Conservation (phyloP, 2,797 vertebrate species). For the Pelochelys cantorii region DNA sequence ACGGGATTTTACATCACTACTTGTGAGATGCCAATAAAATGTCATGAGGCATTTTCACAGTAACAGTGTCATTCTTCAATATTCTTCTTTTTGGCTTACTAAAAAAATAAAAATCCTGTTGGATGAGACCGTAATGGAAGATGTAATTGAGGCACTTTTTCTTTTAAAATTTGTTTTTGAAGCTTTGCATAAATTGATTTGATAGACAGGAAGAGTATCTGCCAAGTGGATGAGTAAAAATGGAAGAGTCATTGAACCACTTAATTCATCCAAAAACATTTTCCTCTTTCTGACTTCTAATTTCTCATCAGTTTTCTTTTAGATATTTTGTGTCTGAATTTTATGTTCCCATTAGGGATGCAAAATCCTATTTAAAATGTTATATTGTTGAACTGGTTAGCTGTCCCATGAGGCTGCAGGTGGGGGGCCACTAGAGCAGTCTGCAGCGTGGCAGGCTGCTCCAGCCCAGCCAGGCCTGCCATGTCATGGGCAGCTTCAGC, state of each 20-base stretch:
- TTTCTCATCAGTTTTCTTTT: no score
- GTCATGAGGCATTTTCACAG: neutral
- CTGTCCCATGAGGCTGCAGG: no score
- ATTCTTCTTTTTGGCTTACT: neutral
- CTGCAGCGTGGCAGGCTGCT: no score
- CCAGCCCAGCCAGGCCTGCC: no score
- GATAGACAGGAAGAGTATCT: neutral
- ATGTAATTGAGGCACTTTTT: neutral
- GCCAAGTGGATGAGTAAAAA: neutral
- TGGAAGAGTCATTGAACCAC: neutral
- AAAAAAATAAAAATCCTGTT: conserved; percentile 8
- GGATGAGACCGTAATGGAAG: neutral
- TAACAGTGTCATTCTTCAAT: neutral
- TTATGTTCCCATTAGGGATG: neutral
- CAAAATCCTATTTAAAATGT: no score
- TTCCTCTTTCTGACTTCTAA: neutral
- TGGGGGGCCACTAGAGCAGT: no score
- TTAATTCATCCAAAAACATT: neutral
- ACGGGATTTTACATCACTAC: no score
- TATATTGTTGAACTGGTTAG: no score
- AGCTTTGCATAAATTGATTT: neutral
- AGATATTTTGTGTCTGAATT: neutral
- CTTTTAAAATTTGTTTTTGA: neutral
- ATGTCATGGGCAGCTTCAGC: no score
- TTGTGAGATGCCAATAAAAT: neutral